phyloP scores from a whole-genome alignment of 2,797 vertebrate genomes.

The Sebastiscus albofasciatus region DNA sequence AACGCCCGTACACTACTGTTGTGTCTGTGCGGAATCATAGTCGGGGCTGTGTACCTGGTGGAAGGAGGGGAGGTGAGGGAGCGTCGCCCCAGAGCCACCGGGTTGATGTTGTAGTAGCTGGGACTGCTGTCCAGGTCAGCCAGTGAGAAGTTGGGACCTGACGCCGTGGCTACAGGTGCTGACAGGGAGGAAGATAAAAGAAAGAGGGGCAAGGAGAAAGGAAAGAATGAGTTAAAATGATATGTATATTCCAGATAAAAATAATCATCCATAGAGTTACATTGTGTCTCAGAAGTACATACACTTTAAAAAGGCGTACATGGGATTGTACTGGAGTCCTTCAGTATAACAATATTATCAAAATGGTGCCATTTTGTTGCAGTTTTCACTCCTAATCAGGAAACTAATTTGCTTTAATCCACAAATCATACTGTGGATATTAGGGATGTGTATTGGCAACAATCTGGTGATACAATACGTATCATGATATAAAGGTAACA shows the following conservation, averaged over 20 bases:
- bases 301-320: not conserved
- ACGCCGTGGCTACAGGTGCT: slow-evolving; percentile 94
- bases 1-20: not conserved
- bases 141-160: slow-evolving; percentile 95
- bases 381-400: not conserved
- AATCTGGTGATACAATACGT: too few relatives aligned
- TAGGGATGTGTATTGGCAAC: too few relatives aligned
- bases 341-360: not conserved
- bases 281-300: not conserved
- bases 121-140: slow-evolving; percentile 95
- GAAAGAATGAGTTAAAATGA: not conserved
- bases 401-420: not conserved
- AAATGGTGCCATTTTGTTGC: not conserved
- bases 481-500: too few relatives aligned
- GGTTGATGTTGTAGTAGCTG: slow-evolving; percentile 98
- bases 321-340: not conserved
- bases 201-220: not conserved
- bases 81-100: slow-evolving; percentile 90
- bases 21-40: not conserved
- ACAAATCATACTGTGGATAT: not conserved
- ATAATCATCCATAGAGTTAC: not conserved
- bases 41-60: slow-evolving; percentile 84
- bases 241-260: not conserved
- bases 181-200: not conserved
- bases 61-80: slow-evolving; percentile 93